These are phyloP conservation scores for Aplysina aerophoba DNA, from an alignment of 37 sponge, comb jelly and placozoan genomes.

Conservation along the genomic window DNA sequence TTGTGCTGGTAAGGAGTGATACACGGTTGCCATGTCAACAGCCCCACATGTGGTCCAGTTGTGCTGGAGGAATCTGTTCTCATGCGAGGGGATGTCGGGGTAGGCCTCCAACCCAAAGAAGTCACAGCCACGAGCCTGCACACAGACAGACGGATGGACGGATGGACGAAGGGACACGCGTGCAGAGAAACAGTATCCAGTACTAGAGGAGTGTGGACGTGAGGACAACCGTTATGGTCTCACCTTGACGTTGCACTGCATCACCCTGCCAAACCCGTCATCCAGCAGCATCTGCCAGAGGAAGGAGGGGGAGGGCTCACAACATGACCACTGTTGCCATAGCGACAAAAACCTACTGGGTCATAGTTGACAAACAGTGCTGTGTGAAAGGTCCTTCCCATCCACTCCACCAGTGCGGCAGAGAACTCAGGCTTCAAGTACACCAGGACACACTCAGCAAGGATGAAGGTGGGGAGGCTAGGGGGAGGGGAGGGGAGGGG, in stretches of 20 bases:
- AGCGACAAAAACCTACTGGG: conserved; percentile 55
- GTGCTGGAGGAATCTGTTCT: conserved; percentile 47
- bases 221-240: background rate
- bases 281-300: conserved; percentile 42
- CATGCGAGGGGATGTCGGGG: conserved; percentile 72
- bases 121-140: conserved; percentile 68
- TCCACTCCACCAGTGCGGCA: conserved; percentile 69
- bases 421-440: conserved; percentile 75
- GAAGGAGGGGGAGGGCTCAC: background rate
- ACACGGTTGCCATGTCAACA: conserved; percentile 76
- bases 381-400: conserved; percentile 54
- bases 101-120: conserved; percentile 71
- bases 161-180: background rate
- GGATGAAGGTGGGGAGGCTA: background rate
- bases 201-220: background rate
- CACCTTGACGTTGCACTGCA: conserved; percentile 72
- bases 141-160: background rate
- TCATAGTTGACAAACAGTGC: conserved; percentile 84
- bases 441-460: conserved; percentile 87
- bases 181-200: background rate
- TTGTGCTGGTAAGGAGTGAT: conserved; percentile 50
- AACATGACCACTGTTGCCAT: background rate
- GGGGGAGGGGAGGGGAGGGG: background rate
- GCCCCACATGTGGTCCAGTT: conserved; percentile 64
- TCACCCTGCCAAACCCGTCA: conserved; percentile 70